These are phyloP conservation scores for Nyctereutes procyonoides DNA, from an alignment of 2,113 vertebrate genomes.

Conservation along the genomic window DNA sequence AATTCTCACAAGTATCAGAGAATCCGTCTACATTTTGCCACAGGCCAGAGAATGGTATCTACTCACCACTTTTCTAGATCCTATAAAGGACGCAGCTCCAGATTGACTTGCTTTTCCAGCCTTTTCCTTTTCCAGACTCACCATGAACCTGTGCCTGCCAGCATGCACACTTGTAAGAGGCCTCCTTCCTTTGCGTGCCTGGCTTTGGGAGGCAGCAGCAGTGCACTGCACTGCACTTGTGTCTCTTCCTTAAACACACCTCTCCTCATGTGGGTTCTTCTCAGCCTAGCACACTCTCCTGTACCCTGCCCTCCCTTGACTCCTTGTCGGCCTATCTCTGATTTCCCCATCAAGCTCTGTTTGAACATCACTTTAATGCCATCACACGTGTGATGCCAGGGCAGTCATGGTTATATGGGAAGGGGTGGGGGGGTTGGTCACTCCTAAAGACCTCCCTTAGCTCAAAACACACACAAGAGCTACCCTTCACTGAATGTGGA, in stretches of 20 bases:
- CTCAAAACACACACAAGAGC: not conserved
- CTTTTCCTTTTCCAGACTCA: not conserved
- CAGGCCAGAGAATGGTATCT: not conserved
- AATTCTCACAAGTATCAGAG: not conserved
- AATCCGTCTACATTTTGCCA: not conserved
- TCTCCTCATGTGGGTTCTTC: not conserved
- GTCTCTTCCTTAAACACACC: not conserved
- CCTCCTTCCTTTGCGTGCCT: too few relatives aligned
- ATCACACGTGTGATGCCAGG: not conserved
- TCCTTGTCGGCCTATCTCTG: not conserved
- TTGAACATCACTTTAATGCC: not conserved
- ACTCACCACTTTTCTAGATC: not conserved
- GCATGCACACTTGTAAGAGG: not conserved
- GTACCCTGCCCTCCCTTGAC: not conserved
- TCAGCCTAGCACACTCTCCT: not conserved
- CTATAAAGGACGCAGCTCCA: not conserved
- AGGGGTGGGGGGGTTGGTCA: too few relatives aligned
- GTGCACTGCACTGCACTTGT: not conserved
- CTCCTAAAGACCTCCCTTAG: not conserved
- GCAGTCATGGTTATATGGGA: not conserved
- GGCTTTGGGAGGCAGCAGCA: not conserved
- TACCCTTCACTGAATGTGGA: not conserved
- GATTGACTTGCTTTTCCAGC: not conserved
- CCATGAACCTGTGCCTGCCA: not conserved
- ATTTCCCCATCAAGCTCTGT: not conserved